phyloP scores from a whole-genome alignment of 2,797 vertebrate genomes.

The Hypotaenidia philippensis region DNA sequence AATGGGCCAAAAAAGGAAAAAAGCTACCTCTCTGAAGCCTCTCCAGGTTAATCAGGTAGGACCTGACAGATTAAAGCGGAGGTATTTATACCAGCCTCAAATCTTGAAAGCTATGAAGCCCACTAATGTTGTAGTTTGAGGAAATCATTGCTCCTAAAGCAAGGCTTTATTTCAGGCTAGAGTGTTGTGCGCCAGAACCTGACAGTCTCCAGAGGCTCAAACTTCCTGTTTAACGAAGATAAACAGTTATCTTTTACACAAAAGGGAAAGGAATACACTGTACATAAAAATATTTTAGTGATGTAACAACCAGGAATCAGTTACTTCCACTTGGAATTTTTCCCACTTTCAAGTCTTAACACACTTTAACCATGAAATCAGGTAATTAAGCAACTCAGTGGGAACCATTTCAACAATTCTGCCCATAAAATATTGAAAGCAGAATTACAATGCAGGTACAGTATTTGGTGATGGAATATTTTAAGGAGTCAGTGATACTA shows the following conservation, averaged over 20 bases:
- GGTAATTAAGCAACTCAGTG: not conserved
- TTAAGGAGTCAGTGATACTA: not conserved
- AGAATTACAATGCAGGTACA: not conserved
- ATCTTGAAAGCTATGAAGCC: not conserved
- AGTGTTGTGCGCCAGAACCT: not conserved
- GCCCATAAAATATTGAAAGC: not conserved
- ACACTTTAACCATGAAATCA: not conserved
- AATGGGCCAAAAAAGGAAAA: not conserved
- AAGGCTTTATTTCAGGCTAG: not conserved
- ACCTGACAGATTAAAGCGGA: not conserved
- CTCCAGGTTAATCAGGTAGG: not conserved
- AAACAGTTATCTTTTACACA: not conserved
- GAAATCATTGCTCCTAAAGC: not conserved
- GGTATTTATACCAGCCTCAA: not conserved
- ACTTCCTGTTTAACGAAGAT: not conserved
- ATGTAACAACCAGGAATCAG: not conserved
- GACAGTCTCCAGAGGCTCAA: not conserved
- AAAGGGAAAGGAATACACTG: not conserved
- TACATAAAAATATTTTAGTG: not conserved
- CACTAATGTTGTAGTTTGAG: not conserved
- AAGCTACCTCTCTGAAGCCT: not conserved
- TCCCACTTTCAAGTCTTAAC: not conserved
- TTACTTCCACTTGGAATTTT: not conserved
- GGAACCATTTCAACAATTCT: not conserved
- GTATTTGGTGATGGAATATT: not conserved